Base-by-base conservation (phyloP, 2,113 vertebrate species). In the Acrocephalus arundinaceus region DNA sequence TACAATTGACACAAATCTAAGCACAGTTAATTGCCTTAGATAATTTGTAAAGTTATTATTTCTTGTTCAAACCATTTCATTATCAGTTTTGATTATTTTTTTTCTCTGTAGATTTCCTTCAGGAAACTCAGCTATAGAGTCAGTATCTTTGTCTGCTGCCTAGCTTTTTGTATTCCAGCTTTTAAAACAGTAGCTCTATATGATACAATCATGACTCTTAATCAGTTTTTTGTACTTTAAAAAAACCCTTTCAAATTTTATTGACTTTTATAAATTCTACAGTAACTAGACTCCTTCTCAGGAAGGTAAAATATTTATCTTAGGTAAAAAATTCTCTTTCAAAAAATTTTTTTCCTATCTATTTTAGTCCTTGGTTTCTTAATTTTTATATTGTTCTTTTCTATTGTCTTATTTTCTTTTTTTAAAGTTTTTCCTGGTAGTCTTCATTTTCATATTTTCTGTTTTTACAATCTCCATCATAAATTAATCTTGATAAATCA, bases 341-440 rank as follows among this genome's bases (percentile, higher is more conserved):
- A 65, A 58, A 48, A 45, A 11, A 7, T 4, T 0, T 35, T 54
- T 68, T 75, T 48, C 30, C 22, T 68, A 15, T 16, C 3, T 86
- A 11, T 66, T 58, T 21, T 59, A 70, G 22, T 28, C 17, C 13
- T 62, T 52, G 4, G 3, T 43, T 10, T 76, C 28, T 62, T 75
- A 55, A 25, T 59, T 70, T 82, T 81, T 45, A 6, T 39, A 18
- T 21, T 27, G 3, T 22, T 59, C 14, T 94, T 52, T 84, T 31
- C 10, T 52, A 10, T 28, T 79, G 6, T 17, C 9, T 62, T 35
- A 3, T 33, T 24, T 2, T 45, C 18, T 1, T 4, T 25, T 1
- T 23, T 0, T 0, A 14, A 22, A 2, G 37, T 35, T 71, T 70
- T 58, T 55, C 15, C 8, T 62, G 8, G 5, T 71, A 55, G 19